phyloP scores from a whole-genome alignment of 2,797 vertebrate genomes.

The Danionella dracula region DNA sequence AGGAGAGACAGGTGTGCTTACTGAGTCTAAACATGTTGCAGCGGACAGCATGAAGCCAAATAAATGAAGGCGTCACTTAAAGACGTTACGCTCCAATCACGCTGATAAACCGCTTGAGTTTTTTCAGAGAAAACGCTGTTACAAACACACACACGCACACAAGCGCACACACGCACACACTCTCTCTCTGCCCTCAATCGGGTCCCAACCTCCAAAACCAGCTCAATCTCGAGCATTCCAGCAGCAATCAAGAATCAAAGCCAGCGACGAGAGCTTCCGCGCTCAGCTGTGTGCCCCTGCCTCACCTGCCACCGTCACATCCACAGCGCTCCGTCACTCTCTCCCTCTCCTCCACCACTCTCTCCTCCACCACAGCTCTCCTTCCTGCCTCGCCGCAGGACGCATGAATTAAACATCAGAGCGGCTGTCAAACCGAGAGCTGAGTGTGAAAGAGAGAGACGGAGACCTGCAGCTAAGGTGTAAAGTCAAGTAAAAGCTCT shows the following conservation, averaged over 20 bases:
- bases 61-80: too few relatives aligned
- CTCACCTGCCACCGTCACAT: background rate
- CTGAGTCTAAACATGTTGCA: too few relatives aligned
- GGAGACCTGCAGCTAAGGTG: background rate
- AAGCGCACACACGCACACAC: too few relatives aligned
- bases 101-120: too few relatives aligned
- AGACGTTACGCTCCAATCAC: too few relatives aligned
- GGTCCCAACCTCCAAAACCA: too few relatives aligned
- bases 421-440: conserved; percentile 54
- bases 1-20: too few relatives aligned
- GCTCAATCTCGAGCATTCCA: background rate
- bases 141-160: too few relatives aligned
- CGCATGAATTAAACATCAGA: conserved; percentile 70
- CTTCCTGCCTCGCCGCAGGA: conserved; percentile 51
- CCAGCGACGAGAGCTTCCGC: background rate
- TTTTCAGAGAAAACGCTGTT: too few relatives aligned
- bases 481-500: conserved; percentile 15
- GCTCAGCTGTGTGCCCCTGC: background rate
- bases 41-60: too few relatives aligned
- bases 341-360: too few relatives aligned
- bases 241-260: background rate
- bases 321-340: background rate
- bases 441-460: background rate
- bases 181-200: too few relatives aligned
- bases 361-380: conserved; percentile 15